phyloP scores from a whole-genome alignment of 2,888 invertebrate genomes.

The Chrysolina oricalcia region DNA sequence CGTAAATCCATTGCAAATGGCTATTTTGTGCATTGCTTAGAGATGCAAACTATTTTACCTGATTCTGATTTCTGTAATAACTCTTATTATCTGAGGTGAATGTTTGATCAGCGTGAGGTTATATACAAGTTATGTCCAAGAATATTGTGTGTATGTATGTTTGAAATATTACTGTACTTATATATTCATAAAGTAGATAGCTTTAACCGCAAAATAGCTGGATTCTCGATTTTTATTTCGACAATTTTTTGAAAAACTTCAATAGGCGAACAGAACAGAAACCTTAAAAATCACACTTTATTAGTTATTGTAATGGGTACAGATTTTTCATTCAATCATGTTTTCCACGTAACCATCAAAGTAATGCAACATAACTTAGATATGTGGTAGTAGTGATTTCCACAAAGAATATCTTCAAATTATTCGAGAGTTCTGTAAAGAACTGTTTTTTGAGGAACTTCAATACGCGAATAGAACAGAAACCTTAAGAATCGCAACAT shows the following conservation, averaged over 20 bases:
- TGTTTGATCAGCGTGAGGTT: constrained; percentile 7
- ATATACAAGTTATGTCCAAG: background rate
- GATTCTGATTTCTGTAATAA: background rate
- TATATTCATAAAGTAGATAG: background rate
- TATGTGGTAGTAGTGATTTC: too few species aligned
- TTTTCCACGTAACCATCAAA: too few species aligned
- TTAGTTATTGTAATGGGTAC: too few species aligned
- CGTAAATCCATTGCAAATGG: too few species aligned
- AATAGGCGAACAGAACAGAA: background rate
- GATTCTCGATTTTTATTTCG: background rate
- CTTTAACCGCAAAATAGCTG: background rate
- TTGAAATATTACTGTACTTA: background rate
- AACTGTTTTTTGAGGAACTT: too few species aligned
- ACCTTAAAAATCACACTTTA: background rate
- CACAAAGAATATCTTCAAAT: too few species aligned
- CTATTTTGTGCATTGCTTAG: background rate
- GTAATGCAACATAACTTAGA: too few species aligned
- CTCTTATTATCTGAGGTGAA: background rate
- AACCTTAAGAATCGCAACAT: too few species aligned
- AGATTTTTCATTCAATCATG: too few species aligned
- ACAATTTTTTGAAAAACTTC: background rate
- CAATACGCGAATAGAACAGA: too few species aligned
- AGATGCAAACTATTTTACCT: too few species aligned
- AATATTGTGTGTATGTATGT: background rate
- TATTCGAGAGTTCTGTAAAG: too few species aligned